Evolutionary conservation across 1,140 invertebrate genomes (phyloP), one percentile per base, ranked within the genome.

Genomic region (Steinernema feltiae): DNA sequence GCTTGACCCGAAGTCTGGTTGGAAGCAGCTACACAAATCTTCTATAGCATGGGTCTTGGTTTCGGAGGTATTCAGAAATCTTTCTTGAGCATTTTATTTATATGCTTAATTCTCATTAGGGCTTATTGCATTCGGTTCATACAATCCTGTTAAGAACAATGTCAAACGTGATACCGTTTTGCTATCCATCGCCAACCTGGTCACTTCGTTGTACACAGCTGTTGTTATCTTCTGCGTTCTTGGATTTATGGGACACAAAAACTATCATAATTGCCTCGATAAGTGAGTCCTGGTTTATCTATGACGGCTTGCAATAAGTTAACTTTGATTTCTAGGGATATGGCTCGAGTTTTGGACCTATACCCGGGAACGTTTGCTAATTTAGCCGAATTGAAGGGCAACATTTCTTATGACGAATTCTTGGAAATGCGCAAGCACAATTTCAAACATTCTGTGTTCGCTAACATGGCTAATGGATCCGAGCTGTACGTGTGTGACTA

Each of bases 211-310:
- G 91, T 98, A 98, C 86, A 95, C 96, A 73, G 96, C 95, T 0
- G 93, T 98, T 74, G 95, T 98, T 0, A 94, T 98, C 17, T 99
- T 99, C 85, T 94, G 94, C 0, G 93, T 98, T 21, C 93, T 99
- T 74, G 97, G 96, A n/a, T 97, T 95, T 84, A 97, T 95, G 87
- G 83, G 80, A 17, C 71, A 82, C 46, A 85, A 82, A 41, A 84
- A 84, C 69, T 86, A 79, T 69, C 73, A 69, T 24, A 69, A 32
- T 0, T 84, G 83, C 71, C 75, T 84, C 41, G 78, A 85, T 18
- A 81, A 84, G 82, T 85, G 75, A 72, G 80, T 35, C 27, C n/a
- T n/a, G 18, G 17, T 70, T 70, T n/a, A 46, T n/a, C n/a, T 46
- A 12, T 12, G 7, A 12, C n/a, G 7, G 7, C n/a, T 63, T 63